Evolutionary conservation across 2,888 invertebrate species (phyloP).

Genomic region (Hirtodrosophila confusa): DNA sequence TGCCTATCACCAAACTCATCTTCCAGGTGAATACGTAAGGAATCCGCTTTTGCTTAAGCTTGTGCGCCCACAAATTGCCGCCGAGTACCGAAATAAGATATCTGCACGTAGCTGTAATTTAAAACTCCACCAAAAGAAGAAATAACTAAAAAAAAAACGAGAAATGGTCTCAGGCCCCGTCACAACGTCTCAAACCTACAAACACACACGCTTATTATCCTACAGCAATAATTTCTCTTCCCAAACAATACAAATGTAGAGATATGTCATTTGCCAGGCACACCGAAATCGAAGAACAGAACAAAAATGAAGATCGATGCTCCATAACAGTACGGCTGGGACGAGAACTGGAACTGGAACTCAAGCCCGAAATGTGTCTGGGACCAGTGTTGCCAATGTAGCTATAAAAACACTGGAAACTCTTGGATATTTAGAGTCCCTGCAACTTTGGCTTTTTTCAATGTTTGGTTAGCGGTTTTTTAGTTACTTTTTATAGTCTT

Average conservation of each 20-base stretch:
- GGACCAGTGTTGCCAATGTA: background rate
- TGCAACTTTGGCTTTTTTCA: too few species aligned
- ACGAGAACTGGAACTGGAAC: conserved; percentile 48
- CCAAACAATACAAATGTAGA: conserved; percentile 65
- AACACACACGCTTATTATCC: conserved; percentile 54
- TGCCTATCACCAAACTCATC: conserved; percentile 51
- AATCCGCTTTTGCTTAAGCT: conserved; percentile 28
- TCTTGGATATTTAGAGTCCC: too few species aligned
- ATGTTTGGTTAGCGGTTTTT: too few species aligned
- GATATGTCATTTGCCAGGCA: conserved; percentile 76
- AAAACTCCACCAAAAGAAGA: conserved; percentile 59
- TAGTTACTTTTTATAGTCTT: too few species aligned
- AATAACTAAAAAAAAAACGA: conserved; percentile 32
- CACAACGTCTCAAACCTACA: conserved; percentile 30
- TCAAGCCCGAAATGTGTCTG: background rate
- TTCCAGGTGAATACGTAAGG: conserved; percentile 51
- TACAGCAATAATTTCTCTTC: conserved; percentile 72
- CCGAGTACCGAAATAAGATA: conserved; percentile 72
- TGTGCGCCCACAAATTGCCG: conserved; percentile 60
- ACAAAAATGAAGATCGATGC: conserved; percentile 73
- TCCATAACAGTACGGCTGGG: conserved; percentile 56
- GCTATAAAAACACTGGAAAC: too few species aligned
- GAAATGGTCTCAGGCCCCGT: conserved; percentile 46
- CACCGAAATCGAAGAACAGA: conserved; percentile 64
- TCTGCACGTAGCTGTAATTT: conserved; percentile 79